Conservation (phyloP, 2,113 vertebrate genomes). For the Porphyrio hochstetteri region DNA sequence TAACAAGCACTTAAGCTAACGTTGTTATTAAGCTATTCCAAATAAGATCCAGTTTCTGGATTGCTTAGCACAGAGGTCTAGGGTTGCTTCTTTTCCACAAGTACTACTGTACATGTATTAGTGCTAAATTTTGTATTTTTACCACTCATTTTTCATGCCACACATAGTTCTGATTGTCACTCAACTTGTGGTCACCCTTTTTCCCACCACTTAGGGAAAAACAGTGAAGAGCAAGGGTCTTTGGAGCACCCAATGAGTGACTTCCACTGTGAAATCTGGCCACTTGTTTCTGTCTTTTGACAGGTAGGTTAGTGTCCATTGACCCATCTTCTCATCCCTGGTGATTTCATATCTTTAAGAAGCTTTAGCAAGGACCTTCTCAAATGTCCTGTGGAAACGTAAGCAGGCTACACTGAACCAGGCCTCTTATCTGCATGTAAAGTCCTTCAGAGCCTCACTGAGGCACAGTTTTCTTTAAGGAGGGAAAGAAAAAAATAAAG, state of each 20-base stretch:
- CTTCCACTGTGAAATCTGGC: neutral
- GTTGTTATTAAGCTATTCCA: neutral
- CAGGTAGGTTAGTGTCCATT: neutral
- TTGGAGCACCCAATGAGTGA: neutral
- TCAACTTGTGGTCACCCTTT: neutral
- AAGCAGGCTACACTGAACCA: neutral
- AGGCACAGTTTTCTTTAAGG: neutral
- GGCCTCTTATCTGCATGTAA: neutral
- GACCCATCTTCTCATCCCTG: neutral
- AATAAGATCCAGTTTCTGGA: neutral
- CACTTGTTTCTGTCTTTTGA: neutral
- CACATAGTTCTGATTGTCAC: neutral
- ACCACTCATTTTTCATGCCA: neutral
- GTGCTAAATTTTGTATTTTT: neutral
- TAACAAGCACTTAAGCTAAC: neutral
- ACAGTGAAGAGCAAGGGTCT: neutral
- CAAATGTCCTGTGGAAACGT: neutral
- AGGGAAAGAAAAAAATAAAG: rapidly evolving
- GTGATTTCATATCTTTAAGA: neutral
- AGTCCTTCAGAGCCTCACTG: neutral
- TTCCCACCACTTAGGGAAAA: neutral
- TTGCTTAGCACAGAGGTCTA: neutral
- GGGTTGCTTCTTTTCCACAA: neutral
- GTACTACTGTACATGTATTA: neutral
- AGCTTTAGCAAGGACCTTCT: neutral